A percentile compares a stretch with the other conserved stretches of the same genome.
phyloP scores from a whole-genome alignment of 2,888 invertebrate genomes.

The Caenorhabditis afra region DNA sequence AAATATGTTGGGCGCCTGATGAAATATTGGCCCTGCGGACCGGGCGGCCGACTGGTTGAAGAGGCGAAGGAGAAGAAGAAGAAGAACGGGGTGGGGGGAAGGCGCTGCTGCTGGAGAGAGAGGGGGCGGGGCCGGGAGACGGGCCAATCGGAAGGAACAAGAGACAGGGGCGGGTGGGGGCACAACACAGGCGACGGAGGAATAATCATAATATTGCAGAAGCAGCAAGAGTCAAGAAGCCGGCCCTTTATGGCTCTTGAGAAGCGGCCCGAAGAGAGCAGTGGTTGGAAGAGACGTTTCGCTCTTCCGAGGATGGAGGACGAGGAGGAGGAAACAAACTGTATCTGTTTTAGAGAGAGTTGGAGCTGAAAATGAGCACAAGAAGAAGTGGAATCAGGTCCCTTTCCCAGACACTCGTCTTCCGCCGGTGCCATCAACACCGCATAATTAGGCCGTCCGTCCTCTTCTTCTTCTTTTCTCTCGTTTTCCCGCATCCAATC shows the following conservation, averaged over 20 bases:
- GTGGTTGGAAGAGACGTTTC: neutral
- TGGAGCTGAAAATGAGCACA: too few species aligned
- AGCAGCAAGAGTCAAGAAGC: conserved; percentile 10
- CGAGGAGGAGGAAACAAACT: too few species aligned
- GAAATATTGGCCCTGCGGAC: conserved; percentile 46
- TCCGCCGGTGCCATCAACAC: conserved; percentile 1
- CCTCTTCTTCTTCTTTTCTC: neutral
- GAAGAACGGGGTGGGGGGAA: conserved; percentile 26
- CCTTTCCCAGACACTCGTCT: conserved; percentile 2
- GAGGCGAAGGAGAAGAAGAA: neutral
- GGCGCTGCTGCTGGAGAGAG: too few species aligned
- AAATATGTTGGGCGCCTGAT: conserved; percentile 44
- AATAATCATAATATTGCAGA: conserved; percentile 22
- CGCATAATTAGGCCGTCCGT: conserved; percentile 11
- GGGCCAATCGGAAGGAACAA: conserved; percentile 36
- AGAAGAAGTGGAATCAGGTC: too few species aligned
- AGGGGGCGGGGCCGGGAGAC: neutral
- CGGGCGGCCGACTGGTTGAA: conserved; percentile 20
- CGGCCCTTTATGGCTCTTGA: conserved; percentile 17
- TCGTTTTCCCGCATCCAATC: neutral
- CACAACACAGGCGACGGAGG: conserved; percentile 1
- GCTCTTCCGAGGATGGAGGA: too few species aligned
- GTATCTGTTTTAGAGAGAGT: too few species aligned
- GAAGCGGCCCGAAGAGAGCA: neutral
- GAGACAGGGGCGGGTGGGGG: conserved; percentile 3